phyloP scores from a whole-genome alignment of 2,797 vertebrate genomes.

The Argya squamiceps region DNA sequence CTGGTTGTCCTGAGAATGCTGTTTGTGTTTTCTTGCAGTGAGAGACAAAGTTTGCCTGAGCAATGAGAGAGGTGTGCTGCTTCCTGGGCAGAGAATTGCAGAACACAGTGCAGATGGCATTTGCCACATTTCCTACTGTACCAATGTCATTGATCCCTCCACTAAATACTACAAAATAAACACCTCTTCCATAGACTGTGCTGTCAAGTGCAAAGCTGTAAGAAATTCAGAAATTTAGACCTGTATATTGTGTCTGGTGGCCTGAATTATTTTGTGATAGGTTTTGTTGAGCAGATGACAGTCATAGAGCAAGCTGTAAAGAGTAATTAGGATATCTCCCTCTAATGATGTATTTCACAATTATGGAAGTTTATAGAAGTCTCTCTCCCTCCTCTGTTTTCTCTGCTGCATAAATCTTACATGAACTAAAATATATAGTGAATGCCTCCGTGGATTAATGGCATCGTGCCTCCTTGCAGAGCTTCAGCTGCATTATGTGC shows the following conservation, averaged over 20 bases:
- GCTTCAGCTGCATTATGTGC: background rate
- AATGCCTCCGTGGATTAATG: background rate
- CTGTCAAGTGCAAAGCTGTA: conserved; percentile 87
- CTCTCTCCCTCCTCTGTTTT: background rate
- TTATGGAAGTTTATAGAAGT: background rate
- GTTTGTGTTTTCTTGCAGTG: conserved; percentile 74
- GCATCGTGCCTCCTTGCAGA: background rate
- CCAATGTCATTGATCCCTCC: conserved; percentile 80
- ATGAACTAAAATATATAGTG: background rate
- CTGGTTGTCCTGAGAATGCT: background rate
- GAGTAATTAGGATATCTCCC: background rate
- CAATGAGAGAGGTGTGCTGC: conserved; percentile 84
- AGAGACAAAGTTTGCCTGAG: conserved; percentile 90
- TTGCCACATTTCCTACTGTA: conserved; percentile 87
- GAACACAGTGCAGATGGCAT: conserved; percentile 83
- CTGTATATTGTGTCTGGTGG: background rate
- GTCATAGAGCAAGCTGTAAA: background rate
- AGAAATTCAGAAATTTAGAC: conserved; percentile 27
- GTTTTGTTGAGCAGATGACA: background rate
- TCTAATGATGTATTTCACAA: background rate
- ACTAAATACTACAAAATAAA: conserved; percentile 87
- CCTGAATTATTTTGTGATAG: background rate
- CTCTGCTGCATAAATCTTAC: background rate
- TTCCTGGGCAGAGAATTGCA: conserved; percentile 90
- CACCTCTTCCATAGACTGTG: conserved; percentile 84